Evolutionary conservation across 2,113 vertebrate species (phyloP).

Genomic region (Dolichallabes microphthalmus): DNA sequence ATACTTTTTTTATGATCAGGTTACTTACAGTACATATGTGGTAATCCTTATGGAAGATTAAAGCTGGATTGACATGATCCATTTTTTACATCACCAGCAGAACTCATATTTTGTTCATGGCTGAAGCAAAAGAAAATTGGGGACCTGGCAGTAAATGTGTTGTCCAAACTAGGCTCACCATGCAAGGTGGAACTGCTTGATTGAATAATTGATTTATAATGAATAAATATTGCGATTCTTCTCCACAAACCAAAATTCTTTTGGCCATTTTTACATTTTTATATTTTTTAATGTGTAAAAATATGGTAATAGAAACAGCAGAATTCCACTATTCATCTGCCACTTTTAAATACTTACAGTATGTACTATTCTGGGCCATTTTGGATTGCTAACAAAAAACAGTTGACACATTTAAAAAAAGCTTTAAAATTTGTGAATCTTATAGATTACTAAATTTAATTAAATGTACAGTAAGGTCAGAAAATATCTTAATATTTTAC

Average conservation of each 20-base stretch:
- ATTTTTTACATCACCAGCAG: background rate
- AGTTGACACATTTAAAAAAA: too few species aligned
- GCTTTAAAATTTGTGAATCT: too few species aligned
- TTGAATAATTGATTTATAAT: too few species aligned
- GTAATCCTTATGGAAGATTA: background rate
- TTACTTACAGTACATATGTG: background rate
- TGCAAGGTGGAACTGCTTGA: background rate
- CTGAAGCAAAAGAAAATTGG: background rate
- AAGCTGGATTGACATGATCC: background rate
- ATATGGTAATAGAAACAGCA: background rate
- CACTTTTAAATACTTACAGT: too few species aligned
- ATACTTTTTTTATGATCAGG: background rate
- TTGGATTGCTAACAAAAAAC: too few species aligned
- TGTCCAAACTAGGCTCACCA: background rate
- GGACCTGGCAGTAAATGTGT: background rate
- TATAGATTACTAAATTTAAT: too few species aligned
- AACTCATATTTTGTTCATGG: background rate
- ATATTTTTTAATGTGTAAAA: background rate
- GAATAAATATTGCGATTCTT: too few species aligned
- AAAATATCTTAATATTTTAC: too few species aligned
- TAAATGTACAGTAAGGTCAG: too few species aligned
- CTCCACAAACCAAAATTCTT: too few species aligned
- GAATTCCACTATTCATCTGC: too few species aligned
- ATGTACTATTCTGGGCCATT: too few species aligned
- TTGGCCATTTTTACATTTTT: background rate